phyloP scores from a whole-genome alignment of 2,888 invertebrate species.

The Polydrusus pterygomalis region DNA sequence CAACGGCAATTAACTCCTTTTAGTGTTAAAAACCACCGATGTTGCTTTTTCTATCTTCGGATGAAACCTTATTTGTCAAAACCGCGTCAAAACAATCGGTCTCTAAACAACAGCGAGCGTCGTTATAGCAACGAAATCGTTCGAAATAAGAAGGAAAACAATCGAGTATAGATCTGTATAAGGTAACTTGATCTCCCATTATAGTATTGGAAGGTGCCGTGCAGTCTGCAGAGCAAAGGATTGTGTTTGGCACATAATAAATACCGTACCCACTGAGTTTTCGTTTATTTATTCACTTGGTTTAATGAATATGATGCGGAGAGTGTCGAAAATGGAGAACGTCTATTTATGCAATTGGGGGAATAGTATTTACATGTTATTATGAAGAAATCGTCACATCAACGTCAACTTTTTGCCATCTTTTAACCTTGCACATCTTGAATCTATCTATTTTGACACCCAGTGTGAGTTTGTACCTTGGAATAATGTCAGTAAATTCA shows the following conservation, averaged over 20 bases:
- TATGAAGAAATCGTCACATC: no score
- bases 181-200: conserved; percentile 68
- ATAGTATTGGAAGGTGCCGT: conserved; percentile 65
- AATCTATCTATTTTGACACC: no score
- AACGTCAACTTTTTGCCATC: no score
- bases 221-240: conserved; percentile 64
- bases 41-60: conserved; percentile 43
- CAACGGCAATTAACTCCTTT: neutral
- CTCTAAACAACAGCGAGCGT: conserved; percentile 40
- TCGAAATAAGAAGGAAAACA: conserved; percentile 56
- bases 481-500: no score
- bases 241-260: conserved; percentile 19
- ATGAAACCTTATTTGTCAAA: conserved; percentile 43
- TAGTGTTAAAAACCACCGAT: neutral
- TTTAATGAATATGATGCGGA: neutral
- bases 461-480: no score
- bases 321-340: neutral
- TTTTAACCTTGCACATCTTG: no score
- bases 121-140: conserved; percentile 47
- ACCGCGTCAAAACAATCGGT: conserved; percentile 49
- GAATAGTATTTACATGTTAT: neutral
- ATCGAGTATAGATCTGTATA: conserved; percentile 60
- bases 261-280: neutral
- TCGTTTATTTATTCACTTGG: neutral
- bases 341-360: neutral